phyloP scores from a whole-genome alignment of 2,888 invertebrate species.

The Tethea ocularis region DNA sequence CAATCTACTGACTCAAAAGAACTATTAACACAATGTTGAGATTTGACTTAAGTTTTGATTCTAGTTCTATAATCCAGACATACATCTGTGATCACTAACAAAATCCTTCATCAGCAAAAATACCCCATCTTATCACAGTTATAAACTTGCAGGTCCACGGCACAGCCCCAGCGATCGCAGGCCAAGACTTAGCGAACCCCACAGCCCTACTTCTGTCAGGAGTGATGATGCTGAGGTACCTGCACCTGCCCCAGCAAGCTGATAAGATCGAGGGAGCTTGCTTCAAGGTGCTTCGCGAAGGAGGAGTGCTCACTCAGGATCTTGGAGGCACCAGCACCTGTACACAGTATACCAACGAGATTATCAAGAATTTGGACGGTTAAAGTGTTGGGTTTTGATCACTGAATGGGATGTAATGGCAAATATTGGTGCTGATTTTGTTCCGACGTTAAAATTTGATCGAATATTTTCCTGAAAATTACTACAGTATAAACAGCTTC shows the following conservation, averaged over 20 bases:
- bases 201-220: slow-evolving; percentile 97
- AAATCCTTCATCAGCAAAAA: slow-evolving; percentile 9
- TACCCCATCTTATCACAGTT: background rate
- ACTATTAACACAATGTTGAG: too few species aligned
- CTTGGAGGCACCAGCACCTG: slow-evolving; percentile 97
- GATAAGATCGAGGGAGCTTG: slow-evolving; percentile 92
- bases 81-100: slow-evolving; percentile 18
- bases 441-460: too few species aligned
- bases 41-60: too few species aligned
- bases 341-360: slow-evolving; percentile 96
- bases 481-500: too few species aligned
- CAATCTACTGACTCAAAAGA: too few species aligned
- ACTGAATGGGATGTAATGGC: background rate
- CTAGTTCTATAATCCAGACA: too few species aligned
- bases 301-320: slow-evolving; percentile 94
- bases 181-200: slow-evolving; percentile 98
- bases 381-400: slow-evolving; percentile 23
- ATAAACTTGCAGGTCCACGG: slow-evolving; percentile 91
- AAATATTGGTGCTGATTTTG: too few species aligned
- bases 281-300: slow-evolving; percentile 93
- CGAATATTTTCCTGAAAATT: too few species aligned
- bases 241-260: slow-evolving; percentile 90
- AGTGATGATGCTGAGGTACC: slow-evolving; percentile 98
- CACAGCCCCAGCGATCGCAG: slow-evolving; percentile 98
- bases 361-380: slow-evolving; percentile 71